These are phyloP conservation scores for Nautilus pompilius DNA, from an alignment of 1,140 invertebrate species.

Conservation along the genomic window DNA sequence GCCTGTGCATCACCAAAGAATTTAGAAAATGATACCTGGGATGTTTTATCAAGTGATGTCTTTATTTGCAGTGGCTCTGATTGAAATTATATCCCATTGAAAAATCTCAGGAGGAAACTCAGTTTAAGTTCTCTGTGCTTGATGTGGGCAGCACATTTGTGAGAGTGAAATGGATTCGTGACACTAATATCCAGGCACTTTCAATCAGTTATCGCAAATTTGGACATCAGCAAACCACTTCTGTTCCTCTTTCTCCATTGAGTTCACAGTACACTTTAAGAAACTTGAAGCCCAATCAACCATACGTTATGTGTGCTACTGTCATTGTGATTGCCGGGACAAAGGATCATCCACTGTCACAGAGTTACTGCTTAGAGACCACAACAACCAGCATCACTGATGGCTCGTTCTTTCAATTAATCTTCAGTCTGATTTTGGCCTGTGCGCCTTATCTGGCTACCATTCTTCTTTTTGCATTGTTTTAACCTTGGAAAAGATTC, in stretches of 20 bases:
- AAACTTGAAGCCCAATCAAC: slow-evolving; percentile 1
- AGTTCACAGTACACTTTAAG: slow-evolving; percentile 3
- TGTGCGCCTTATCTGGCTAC: too few species aligned
- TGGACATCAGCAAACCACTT: slow-evolving; percentile 3
- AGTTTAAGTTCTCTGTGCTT: neutral
- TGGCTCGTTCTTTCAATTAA: too few species aligned
- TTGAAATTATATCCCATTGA: neutral
- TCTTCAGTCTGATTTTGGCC: too few species aligned
- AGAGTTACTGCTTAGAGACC: too few species aligned
- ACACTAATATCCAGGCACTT: neutral
- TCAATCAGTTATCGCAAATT: slow-evolving; percentile 11
- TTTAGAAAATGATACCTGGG: slow-evolving; percentile 19
- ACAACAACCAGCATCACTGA: too few species aligned
- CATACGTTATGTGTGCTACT: slow-evolving; percentile 11
- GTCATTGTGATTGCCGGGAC: slow-evolving; percentile 7
- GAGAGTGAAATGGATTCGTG: slow-evolving; percentile 7
- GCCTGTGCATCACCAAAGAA: slow-evolving; percentile 17
- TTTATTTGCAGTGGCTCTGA: slow-evolving; percentile 19
- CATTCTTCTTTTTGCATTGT: too few species aligned
- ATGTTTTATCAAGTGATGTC: slow-evolving; percentile 13
- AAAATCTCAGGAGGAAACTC: too few species aligned
- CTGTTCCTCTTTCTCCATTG: neutral
- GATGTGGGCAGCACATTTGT: slow-evolving; percentile 5
- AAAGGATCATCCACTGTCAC: too few species aligned
- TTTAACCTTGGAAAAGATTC: too few species aligned